These are phyloP conservation scores for Eristalinus aeneus DNA, from an alignment of 2,888 invertebrate genomes.

Conservation along the genomic window DNA sequence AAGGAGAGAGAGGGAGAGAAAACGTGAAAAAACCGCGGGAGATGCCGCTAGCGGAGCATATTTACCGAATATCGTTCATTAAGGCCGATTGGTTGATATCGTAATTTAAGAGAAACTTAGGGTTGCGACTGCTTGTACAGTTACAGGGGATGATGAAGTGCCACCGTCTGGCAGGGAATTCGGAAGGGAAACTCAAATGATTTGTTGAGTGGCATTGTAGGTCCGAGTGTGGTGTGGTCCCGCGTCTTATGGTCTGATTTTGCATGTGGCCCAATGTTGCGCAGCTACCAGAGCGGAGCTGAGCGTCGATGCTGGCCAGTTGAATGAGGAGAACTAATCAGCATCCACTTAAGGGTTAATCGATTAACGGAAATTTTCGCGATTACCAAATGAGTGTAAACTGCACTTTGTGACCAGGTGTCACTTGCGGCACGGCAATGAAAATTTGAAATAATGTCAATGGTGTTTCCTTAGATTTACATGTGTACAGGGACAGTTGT, in stretches of 20 bases:
- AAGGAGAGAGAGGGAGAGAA: neutral
- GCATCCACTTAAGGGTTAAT: conserved; percentile 2
- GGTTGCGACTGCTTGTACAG: conserved; percentile 30
- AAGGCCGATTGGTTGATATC: conserved; percentile 33
- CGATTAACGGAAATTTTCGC: neutral
- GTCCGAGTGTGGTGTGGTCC: conserved; percentile 51
- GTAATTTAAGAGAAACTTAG: conserved; percentile 33
- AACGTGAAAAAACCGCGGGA: conserved; percentile 12
- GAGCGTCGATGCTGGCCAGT: neutral
- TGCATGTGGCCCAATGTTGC: neutral
- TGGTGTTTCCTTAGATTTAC: too few relatives aligned
- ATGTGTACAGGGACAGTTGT: too few relatives aligned
- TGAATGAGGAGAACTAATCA: neutral
- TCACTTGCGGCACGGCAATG: too few relatives aligned
- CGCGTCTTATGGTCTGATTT: conserved; percentile 15
- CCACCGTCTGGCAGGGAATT: conserved; percentile 25
- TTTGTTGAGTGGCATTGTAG: conserved; percentile 59
- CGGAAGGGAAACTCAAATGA: conserved; percentile 47
- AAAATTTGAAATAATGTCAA: too few relatives aligned
- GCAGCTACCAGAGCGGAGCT: neutral
- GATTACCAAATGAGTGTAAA: neutral
- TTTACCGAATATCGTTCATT: conserved; percentile 52
- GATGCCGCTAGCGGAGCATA: conserved; percentile 6
- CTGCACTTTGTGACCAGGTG: too few relatives aligned
- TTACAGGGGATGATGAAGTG: conserved; percentile 50